These are phyloP conservation scores for Saturnia pavonia DNA, from an alignment of 2,888 invertebrate genomes.

Conservation along the genomic window DNA sequence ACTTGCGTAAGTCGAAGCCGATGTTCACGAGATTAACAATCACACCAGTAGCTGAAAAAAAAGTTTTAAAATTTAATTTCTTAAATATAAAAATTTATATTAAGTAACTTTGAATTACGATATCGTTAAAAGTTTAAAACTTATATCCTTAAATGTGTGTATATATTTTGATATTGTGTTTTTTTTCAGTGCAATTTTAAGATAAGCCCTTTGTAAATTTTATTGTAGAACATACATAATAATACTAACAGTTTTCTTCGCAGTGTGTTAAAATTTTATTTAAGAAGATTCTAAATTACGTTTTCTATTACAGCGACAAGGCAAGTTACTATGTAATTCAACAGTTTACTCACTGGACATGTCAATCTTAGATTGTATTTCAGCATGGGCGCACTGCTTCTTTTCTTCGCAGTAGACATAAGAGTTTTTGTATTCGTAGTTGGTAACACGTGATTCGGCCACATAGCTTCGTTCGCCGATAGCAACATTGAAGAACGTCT, in stretches of 20 bases:
- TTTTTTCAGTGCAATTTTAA: not conserved
- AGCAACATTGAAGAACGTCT: conserved; percentile 85
- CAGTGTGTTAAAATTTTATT: no score
- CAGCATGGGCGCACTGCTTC: conserved; percentile 89
- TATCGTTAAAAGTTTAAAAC: not conserved
- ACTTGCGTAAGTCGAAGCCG: conserved; percentile 86
- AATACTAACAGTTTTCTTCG: no score
- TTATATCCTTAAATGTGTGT: no score
- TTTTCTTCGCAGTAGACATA: conserved; percentile 90
- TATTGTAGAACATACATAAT: not conserved
- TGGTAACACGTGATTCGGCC: conserved; percentile 86
- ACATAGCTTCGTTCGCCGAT: conserved; percentile 87
- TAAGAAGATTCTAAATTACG: no score
- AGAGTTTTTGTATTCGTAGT: conserved; percentile 86
- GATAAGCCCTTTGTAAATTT: not conserved
- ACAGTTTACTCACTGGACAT: conserved; percentile 59
- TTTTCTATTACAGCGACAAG: not conserved
- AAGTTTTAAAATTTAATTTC: not conserved
- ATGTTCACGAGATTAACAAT: conserved; percentile 84
- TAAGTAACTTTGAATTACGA: not conserved
- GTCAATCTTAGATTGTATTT: conserved; percentile 83
- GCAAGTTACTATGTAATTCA: not conserved
- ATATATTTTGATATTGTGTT: not conserved
- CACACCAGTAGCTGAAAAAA: conserved; percentile 67
- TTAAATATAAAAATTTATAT: not conserved